Base-by-base conservation (phyloP, 2,797 vertebrate genomes). In the Megalops cyprinoides region DNA sequence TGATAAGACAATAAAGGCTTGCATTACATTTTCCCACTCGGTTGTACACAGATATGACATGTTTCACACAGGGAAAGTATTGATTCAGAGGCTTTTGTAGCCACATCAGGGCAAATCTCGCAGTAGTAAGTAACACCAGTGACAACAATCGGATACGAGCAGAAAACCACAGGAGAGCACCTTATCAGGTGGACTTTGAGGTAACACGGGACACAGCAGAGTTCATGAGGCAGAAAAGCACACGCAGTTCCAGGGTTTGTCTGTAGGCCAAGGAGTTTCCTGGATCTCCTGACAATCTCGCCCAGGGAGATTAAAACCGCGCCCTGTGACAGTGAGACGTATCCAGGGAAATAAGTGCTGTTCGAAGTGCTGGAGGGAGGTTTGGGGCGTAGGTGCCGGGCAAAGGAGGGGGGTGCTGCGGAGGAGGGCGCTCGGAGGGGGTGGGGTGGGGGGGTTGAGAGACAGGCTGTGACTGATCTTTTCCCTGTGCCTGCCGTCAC, bases 261-360 rank as follows among this genome's bases (percentile, higher is more conserved):
- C 58, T 31, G 25, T 18, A 53, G 58, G 58, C 58, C 58, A 31
- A 60, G 58, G n/a, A 3, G 58, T 3, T 31, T 37, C 20, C 34
- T 44, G 65, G 39, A 42, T 8, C 65, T 23, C 39, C 39, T 39
- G 65, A 42, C 5, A 28, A 69, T 69, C 65, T 23, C 3, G 37
- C 65, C 65, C 37, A 3, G 20, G 86, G 94, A 97, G 95, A 97
- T 97, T 96, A 97, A 97, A 97, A 90, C 95, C 92, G 90, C 89
- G 94, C 92, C 94, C 96, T 93, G 95, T 96, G 96, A 97, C 96
- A 97, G 93, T 93, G 92, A 88, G 90, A 93, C 91, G 89, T 91
- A 95, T 94, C 95, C 94, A 93, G 91, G 89, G 94, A 92, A 94
- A 91, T 95, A 95, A 95, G 95, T 94, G 94, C 92, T 92, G 94